Evolutionary conservation across 2,888 invertebrate genomes (phyloP), one percentile per base, ranked within the genome.

Genomic region (Neocrepidodera transversa): DNA sequence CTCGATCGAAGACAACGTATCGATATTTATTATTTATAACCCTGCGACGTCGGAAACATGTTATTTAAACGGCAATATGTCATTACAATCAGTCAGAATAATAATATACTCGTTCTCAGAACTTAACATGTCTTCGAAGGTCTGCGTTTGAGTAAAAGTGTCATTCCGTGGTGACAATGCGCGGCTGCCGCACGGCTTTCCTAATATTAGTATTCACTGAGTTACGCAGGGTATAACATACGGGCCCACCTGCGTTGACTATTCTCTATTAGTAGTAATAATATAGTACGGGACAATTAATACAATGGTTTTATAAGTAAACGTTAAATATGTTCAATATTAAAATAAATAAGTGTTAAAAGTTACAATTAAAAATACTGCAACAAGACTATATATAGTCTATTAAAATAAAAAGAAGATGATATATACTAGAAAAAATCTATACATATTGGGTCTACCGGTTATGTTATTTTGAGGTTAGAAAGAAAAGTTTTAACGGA

Each of bases 161-260:
- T 63, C 62, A 62, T 53, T 61, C 55, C 13, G 14, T 47, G 43
- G 64, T 64, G 66, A 66, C 66, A 62, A 57, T 57, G 52, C 52
- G 51, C 63, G 64, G 62, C 65, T 62, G 67, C 57, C 49, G 50
- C 56, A 40, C 50, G 64, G 62, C 69, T 71, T 71, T 45, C 69
- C 69, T 71, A 72, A 75, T 73, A 75, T 76, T 75, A 75, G 74
- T 74, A 74, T 75, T 73, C 74, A 62, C 48, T 18, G 49, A 50
- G 54, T 69, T 70, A 68, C 58, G 52, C 57, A 58, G 54, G 60
- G 67, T 47, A 58, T 55, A 63, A 62, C 64, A 76, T 74, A 74
- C 74, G 75, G 76, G 76, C 72, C 77, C 78, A 78, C 78, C 78
- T 78, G 78, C 76, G 73, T 74, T 40, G 75, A 71, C 63, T 69